A percentile compares a stretch with the other conserved stretches of the same genome.
phyloP scores from a whole-genome alignment of 2,888 invertebrate genomes.

The Opisthograptis luteolata region DNA sequence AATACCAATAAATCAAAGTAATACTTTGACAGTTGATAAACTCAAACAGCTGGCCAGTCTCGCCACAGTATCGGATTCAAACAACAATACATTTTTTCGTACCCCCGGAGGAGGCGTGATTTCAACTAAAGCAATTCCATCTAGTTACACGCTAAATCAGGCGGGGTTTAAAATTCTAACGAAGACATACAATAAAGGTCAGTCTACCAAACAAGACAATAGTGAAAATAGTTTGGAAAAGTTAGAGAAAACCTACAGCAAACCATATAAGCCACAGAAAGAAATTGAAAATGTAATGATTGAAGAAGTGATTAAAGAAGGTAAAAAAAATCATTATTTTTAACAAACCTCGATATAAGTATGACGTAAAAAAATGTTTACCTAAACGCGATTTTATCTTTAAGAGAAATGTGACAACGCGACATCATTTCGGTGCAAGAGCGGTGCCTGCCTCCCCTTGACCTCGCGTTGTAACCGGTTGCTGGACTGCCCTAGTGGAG shows the following conservation, averaged over 20 bases:
- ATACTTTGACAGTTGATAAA: constrained; percentile 72
- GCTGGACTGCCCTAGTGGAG: constrained; percentile 87
- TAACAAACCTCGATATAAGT: neutral
- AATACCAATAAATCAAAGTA: constrained; percentile 73
- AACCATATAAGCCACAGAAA: constrained; percentile 58
- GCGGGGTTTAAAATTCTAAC: constrained; percentile 87
- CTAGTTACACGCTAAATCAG: constrained; percentile 85
- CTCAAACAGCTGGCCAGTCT: constrained; percentile 83
- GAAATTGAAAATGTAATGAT: constrained; percentile 50
- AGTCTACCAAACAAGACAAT: constrained; percentile 74
- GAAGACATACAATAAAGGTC: constrained; percentile 86
- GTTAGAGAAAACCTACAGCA: constrained; percentile 65
- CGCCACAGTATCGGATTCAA: constrained; percentile 81
- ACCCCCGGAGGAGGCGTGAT: constrained; percentile 79
- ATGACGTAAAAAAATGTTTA: neutral
- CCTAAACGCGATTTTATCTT: constrained; percentile 17
- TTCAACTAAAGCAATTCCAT: constrained; percentile 85
- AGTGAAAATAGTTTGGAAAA: constrained; percentile 60
- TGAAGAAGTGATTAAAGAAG: constrained; percentile 52
- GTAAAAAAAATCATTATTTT: constrained; percentile 40
- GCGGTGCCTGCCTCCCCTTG: constrained; percentile 86
- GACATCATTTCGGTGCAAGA: constrained; percentile 84
- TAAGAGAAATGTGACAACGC: constrained; percentile 73
- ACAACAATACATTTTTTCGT: constrained; percentile 79
- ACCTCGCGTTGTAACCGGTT: constrained; percentile 89